These are phyloP conservation scores for Melanocharis versteri DNA, from an alignment of 2,113 vertebrate species.

Conservation along the genomic window DNA sequence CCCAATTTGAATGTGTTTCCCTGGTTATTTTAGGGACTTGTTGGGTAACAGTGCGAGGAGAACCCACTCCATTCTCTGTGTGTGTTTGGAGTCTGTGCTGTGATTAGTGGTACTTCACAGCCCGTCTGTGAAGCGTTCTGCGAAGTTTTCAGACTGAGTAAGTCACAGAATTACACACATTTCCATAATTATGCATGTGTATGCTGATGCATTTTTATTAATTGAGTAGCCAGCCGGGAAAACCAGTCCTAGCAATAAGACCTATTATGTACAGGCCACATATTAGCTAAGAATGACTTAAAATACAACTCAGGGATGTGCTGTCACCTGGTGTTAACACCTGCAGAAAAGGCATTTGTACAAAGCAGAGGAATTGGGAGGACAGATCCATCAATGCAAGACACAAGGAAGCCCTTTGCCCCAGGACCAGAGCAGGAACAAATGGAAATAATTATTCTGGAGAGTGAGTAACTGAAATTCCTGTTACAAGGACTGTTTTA, in stretches of 20 bases:
- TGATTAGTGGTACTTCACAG: not conserved
- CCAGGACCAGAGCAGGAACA: not conserved
- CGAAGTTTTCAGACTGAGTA: not conserved
- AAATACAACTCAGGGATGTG: not conserved
- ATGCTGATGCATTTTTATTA: not conserved
- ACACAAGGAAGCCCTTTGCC: not conserved
- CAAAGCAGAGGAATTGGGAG: not conserved
- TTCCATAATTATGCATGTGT: not conserved
- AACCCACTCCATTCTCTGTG: not conserved
- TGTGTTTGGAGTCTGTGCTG: not conserved
- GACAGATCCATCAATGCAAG: not conserved
- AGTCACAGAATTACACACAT: not conserved
- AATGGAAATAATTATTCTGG: conserved; percentile 44
- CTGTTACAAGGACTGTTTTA: conserved; percentile 11
- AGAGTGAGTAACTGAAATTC: not conserved
- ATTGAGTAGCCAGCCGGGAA: not conserved
- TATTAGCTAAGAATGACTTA: not conserved
- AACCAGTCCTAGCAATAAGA: not conserved
- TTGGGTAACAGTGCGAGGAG: not conserved
- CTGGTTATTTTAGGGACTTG: not conserved
- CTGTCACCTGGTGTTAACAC: not conserved
- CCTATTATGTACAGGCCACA: not conserved
- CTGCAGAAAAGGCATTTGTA: not conserved
- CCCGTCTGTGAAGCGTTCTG: not conserved
- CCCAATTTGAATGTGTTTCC: not conserved